Percentiles rank a stretch among this genome's conserved stretches.
Evolutionary conservation across 2,113 vertebrate species (phyloP).

Genomic region (Martes martes): DNA sequence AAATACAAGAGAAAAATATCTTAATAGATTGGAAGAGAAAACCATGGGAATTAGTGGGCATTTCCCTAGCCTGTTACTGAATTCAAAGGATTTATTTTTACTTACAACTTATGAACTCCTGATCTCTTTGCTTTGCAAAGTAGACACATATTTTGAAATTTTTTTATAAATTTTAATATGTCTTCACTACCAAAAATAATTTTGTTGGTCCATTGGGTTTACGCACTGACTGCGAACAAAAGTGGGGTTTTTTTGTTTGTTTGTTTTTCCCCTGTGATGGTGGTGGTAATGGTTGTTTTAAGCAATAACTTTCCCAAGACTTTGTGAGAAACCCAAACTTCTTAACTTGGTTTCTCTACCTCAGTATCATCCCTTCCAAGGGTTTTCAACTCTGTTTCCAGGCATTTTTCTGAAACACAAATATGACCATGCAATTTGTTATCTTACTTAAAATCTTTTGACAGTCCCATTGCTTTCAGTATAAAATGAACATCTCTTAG

Average conservation of each 20-base stretch:
- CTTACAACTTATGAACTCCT: neutral
- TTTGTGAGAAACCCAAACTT: neutral
- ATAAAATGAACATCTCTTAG: neutral
- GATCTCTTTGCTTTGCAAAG: neutral
- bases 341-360: neutral
- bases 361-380: neutral
- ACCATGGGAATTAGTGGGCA: neutral
- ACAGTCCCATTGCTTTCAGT: neutral
- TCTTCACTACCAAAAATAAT: neutral
- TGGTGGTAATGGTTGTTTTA: neutral
- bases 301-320: neutral
- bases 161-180: neutral
- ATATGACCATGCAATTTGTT: slow-evolving; percentile 17
- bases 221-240: neutral
- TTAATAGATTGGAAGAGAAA: slow-evolving; percentile 9
- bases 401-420: slow-evolving; percentile 13
- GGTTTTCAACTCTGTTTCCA: neutral
- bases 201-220: neutral
- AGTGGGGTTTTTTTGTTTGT: neutral
- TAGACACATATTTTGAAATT: neutral
- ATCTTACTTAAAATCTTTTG: slow-evolving; percentile 39
- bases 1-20: neutral
- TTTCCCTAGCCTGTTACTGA: neutral
- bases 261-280: neutral
- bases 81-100: slow-evolving; percentile 1